phyloP scores from a whole-genome alignment of 2,888 invertebrate species.

The Thumatha senex region DNA sequence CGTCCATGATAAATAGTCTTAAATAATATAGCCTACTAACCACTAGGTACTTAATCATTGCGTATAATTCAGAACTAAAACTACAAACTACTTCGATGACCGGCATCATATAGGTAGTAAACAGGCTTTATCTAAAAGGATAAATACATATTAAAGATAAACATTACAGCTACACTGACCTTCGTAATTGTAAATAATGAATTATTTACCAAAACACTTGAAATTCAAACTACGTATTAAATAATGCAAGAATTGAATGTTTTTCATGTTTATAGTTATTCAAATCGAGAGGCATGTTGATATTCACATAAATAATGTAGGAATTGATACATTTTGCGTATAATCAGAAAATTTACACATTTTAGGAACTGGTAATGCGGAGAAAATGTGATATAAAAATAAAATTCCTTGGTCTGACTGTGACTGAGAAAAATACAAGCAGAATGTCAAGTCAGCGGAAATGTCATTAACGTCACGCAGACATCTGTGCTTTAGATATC shows the following conservation, averaged over 20 bases:
- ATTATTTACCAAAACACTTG: slow-evolving; percentile 30
- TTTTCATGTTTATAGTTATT: slow-evolving; percentile 6
- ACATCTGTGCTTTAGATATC: too few species aligned
- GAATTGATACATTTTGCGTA: slow-evolving; percentile 2
- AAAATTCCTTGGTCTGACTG: too few species aligned
- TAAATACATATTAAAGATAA: slow-evolving; percentile 7
- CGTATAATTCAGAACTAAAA: neutral
- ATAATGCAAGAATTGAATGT: neutral
- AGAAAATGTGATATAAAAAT: too few species aligned
- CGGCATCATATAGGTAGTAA: neutral
- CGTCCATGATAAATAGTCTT: too few species aligned
- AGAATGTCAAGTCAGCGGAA: too few species aligned
- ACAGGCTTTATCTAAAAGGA: neutral
- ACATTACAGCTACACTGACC: slow-evolving; percentile 32
- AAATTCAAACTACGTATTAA: slow-evolving; percentile 18
- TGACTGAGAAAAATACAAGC: too few species aligned
- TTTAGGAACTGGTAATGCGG: too few species aligned
- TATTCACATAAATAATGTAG: slow-evolving; percentile 1
- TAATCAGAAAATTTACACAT: neutral
- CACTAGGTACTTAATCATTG: too few species aligned
- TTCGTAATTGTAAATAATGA: slow-evolving; percentile 6
- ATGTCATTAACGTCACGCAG: too few species aligned
- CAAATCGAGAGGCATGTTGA: slow-evolving; percentile 3
- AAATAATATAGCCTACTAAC: too few species aligned
- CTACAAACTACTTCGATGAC: neutral